A percentile compares a stretch with the other conserved stretches of the same genome.
phyloP scores from a whole-genome alignment of 1,140 invertebrate genomes.

The Nautilus pompilius region DNA sequence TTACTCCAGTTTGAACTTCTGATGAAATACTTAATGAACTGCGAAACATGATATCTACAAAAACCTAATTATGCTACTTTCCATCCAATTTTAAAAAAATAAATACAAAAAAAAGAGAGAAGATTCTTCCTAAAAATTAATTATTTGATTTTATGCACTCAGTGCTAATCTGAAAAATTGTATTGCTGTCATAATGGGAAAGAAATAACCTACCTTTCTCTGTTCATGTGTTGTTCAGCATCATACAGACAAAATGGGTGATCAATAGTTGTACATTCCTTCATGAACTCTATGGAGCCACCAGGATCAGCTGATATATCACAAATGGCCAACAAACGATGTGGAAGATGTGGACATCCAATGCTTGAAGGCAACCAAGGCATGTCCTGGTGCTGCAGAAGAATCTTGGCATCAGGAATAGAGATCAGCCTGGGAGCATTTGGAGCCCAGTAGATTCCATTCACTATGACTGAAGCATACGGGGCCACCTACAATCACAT shows the following conservation, averaged over 20 bases:
- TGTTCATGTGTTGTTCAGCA: slow-evolving; percentile 95
- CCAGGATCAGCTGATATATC: slow-evolving; percentile 99
- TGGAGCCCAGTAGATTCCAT: slow-evolving; percentile 98
- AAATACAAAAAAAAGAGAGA: too few relatives aligned
- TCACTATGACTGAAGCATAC: slow-evolving; percentile 94
- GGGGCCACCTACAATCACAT: slow-evolving; percentile 98
- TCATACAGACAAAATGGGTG: slow-evolving; percentile 98
- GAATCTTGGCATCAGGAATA: slow-evolving; percentile 94
- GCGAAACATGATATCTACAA: too few relatives aligned
- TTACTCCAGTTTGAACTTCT: too few relatives aligned
- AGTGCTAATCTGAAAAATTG: too few relatives aligned
- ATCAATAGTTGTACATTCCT: slow-evolving; percentile 98
- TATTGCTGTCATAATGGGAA: too few relatives aligned
- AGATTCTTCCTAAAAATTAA: too few relatives aligned
- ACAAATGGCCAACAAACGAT: slow-evolving; percentile 76
- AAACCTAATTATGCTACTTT: too few relatives aligned
- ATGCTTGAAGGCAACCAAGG: slow-evolving; percentile 83
- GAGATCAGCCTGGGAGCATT: slow-evolving; percentile 93
- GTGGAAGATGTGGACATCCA: slow-evolving; percentile 84
- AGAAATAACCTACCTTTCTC: slow-evolving; percentile 74
- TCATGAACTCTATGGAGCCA: slow-evolving; percentile 99
- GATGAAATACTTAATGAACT: too few relatives aligned
- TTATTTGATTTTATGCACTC: too few relatives aligned
- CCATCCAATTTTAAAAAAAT: too few relatives aligned
- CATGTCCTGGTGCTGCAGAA: slow-evolving; percentile 80